phyloP scores from a whole-genome alignment of 2,888 invertebrate species.

The Branchipolynoe longqiensis region DNA sequence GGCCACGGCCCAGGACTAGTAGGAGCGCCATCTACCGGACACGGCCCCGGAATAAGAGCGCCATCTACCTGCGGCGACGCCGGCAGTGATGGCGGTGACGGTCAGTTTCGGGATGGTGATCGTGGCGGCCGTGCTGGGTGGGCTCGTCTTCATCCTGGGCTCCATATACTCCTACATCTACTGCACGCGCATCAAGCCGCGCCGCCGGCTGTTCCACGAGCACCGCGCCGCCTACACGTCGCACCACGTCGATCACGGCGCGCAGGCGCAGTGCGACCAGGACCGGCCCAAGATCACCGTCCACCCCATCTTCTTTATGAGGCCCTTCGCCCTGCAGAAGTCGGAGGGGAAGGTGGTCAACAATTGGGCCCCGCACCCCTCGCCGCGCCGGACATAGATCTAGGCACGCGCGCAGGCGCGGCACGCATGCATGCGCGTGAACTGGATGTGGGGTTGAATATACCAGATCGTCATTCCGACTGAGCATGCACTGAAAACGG shows the following conservation, averaged over 20 bases:
- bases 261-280: background rate
- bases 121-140: slow-evolving; percentile 41
- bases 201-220: slow-evolving; percentile 16
- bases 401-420: too few species aligned
- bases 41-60: too few species aligned
- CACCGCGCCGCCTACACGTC: background rate
- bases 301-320: slow-evolving; percentile 7
- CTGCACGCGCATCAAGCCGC: slow-evolving; percentile 28
- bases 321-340: background rate
- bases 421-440: too few species aligned
- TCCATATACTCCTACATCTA: slow-evolving; percentile 48
- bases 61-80: too few species aligned
- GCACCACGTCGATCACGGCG: background rate
- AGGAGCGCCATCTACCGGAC: background rate
- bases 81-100: background rate
- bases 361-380: too few species aligned
- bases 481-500: too few species aligned
- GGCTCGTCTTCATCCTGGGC: slow-evolving; percentile 32
- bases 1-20: too few species aligned
- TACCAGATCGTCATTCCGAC: too few species aligned
- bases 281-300: background rate
- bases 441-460: too few species aligned
- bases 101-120: slow-evolving; percentile 35
- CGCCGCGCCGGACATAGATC: too few species aligned
- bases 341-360: background rate